phyloP scores from a whole-genome alignment of 2,888 invertebrate genomes.

The Caenorhabditis sp. region DNA sequence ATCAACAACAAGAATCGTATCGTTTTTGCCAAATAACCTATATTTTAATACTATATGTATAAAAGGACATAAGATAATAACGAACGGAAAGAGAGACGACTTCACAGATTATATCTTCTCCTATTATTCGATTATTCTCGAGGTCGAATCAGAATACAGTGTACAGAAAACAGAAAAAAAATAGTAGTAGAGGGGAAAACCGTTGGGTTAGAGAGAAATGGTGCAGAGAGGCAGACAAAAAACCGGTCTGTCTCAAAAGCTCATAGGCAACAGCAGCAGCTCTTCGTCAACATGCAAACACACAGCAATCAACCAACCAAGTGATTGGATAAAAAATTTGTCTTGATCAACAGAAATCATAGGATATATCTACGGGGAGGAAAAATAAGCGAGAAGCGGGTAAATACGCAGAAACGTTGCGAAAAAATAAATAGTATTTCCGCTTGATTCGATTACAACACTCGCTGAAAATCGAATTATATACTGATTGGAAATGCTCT shows the following conservation, averaged over 20 bases:
- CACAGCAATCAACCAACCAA: not conserved
- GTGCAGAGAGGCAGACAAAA: not conserved
- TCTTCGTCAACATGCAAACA: not conserved
- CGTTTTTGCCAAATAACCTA: not conserved
- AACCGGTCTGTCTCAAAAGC: conserved; percentile 12
- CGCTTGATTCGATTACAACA: not conserved
- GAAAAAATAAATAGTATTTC: not conserved
- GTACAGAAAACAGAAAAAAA: not conserved
- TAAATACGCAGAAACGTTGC: not conserved
- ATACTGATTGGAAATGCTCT: no score
- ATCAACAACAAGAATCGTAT: not conserved
- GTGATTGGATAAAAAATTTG: conserved; percentile 1
- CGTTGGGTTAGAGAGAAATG: not conserved
- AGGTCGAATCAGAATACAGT: conserved; percentile 8
- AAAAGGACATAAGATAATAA: not conserved
- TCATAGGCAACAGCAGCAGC: not conserved
- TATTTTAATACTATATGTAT: not conserved
- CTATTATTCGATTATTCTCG: not conserved
- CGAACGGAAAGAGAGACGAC: not conserved
- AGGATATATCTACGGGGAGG: not conserved
- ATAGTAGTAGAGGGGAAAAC: not conserved
- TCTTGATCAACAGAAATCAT: not conserved
- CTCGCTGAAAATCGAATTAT: not conserved
- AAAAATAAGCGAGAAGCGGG: not conserved
- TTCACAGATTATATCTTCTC: conserved; percentile 22